phyloP scores from a whole-genome alignment of 2,888 invertebrate genomes.

The Orchesella flavescens region DNA sequence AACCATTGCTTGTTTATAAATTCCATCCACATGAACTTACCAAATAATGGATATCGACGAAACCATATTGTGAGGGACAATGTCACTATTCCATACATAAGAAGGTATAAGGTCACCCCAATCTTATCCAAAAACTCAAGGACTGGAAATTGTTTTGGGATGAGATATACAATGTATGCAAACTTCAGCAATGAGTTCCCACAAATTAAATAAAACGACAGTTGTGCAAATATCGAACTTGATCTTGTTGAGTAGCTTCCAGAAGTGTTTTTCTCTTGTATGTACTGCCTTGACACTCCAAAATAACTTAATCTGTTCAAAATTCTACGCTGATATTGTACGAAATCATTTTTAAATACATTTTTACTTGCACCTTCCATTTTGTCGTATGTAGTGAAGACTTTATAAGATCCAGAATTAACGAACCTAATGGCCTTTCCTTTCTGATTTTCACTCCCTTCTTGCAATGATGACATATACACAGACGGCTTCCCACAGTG shows the following conservation, averaged over 20 bases:
- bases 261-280: neutral
- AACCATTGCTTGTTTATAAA: slow-evolving; percentile 4
- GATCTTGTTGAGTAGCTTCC: neutral
- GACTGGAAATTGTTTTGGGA: neutral
- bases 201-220: neutral
- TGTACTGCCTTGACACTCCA: neutral
- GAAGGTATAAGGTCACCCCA: slow-evolving; percentile 1
- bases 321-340: slow-evolving; percentile 17
- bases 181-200: slow-evolving; percentile 28
- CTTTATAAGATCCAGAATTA: too few species aligned
- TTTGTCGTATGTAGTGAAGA: neutral
- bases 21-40: slow-evolving; percentile 9
- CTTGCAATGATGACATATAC: too few species aligned
- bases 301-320: slow-evolving; percentile 15
- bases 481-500: too few species aligned
- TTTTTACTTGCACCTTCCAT: too few species aligned
- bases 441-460: slow-evolving; percentile 7
- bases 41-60: slow-evolving; percentile 32
- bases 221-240: neutral
- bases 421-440: too few species aligned
- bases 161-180: slow-evolving; percentile 6
- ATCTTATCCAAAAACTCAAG: slow-evolving; percentile 52
- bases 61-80: slow-evolving; percentile 28
- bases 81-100: slow-evolving; percentile 33
- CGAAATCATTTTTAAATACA: neutral